Base-by-base conservation (phyloP, 2,888 invertebrate genomes). In the Lasius fuliginosus region DNA sequence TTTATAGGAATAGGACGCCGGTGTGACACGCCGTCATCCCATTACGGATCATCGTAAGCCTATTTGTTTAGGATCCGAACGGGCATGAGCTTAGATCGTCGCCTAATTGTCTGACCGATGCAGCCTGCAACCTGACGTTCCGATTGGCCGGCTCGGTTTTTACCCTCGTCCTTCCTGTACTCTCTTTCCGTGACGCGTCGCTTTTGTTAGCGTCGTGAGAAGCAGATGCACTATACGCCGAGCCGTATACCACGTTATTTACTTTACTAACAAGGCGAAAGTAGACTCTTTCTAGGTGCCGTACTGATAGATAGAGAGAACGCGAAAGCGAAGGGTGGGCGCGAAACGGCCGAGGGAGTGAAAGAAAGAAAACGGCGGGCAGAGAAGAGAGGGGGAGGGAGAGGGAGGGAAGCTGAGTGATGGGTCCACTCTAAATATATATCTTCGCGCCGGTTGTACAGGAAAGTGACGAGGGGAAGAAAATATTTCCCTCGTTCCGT, bases 41-140 rank as follows among this genome's bases (percentile, higher is more conserved):
- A 93, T 93, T 92, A 91, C 89, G 91, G 92, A 90, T 93, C 91
- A 92, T 93, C 91, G 92, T 92, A 92, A 93, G 92, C 92, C 91
- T 92, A 92, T 93, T 93, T 92, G 92, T 92, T 93, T 93, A 92
- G 92, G 93, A 92, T 91, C 88, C 87, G 42, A 73, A 86, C 87
- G 85, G 76, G 87, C 84, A 84, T 82, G 77, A 79, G 87, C 86
- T 91, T 85, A 85, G 88, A 91, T 91, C 90, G 90, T 81, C 88
- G 87, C 77, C 90, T 90, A 90, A 91, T 90, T 90, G 90, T 90
- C 91, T 82, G 75, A 87, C 83, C 79, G 86, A 90, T 89, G 89
- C 87, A 85, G 83, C 58, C 69, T 81, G 85, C 84, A 87, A 90
- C 87, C 90, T 90, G 90, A 90, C 90, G 84, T 85, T 79, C 46